Percentiles rank a stretch among this genome's conserved stretches.
phyloP scores from a whole-genome alignment of 2,888 invertebrate species.

The Oxystoma pomonae region DNA sequence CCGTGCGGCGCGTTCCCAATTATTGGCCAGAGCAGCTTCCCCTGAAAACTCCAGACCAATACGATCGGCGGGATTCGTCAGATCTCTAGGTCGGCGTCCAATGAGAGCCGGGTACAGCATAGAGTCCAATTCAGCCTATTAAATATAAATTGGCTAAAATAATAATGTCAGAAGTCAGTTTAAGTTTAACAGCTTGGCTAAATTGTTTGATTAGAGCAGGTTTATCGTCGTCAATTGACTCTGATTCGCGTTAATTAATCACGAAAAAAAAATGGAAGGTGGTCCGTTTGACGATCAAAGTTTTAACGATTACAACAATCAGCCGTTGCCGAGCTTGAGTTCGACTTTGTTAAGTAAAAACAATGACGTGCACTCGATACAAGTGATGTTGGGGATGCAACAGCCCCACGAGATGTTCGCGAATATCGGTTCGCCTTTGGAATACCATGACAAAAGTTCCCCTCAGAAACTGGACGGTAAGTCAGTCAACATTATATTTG shows the following conservation, averaged over 20 bases:
- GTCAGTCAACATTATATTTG: too few relatives aligned
- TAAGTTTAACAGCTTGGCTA: slow-evolving; percentile 36
- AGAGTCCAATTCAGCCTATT: slow-evolving; percentile 45
- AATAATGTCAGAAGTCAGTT: slow-evolving; percentile 49
- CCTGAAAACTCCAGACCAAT: slow-evolving; percentile 27
- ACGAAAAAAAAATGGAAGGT: slow-evolving; percentile 57
- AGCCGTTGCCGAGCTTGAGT: slow-evolving; percentile 47
- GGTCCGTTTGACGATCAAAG: slow-evolving; percentile 71
- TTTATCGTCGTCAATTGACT: slow-evolving; percentile 37
- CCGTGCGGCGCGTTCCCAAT: background rate
- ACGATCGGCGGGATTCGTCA: background rate
- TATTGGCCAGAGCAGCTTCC: slow-evolving; percentile 20
- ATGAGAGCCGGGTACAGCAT: slow-evolving; percentile 22
- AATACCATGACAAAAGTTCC: slow-evolving; percentile 45
- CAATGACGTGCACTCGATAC: slow-evolving; percentile 58
- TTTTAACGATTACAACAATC: slow-evolving; percentile 70
- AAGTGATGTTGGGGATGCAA: slow-evolving; percentile 64
- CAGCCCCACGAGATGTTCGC: slow-evolving; percentile 48
- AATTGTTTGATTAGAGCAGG: slow-evolving; percentile 39
- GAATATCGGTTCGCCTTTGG: slow-evolving; percentile 48
- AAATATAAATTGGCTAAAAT: slow-evolving; percentile 51
- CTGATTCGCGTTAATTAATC: slow-evolving; percentile 41
- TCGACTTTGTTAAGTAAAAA: slow-evolving; percentile 43
- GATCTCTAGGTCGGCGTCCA: slow-evolving; percentile 11
- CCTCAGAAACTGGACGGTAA: slow-evolving; percentile 45